Conservation (phyloP, 1,140 invertebrate genomes). For the Scaptomyza pallida region DNA sequence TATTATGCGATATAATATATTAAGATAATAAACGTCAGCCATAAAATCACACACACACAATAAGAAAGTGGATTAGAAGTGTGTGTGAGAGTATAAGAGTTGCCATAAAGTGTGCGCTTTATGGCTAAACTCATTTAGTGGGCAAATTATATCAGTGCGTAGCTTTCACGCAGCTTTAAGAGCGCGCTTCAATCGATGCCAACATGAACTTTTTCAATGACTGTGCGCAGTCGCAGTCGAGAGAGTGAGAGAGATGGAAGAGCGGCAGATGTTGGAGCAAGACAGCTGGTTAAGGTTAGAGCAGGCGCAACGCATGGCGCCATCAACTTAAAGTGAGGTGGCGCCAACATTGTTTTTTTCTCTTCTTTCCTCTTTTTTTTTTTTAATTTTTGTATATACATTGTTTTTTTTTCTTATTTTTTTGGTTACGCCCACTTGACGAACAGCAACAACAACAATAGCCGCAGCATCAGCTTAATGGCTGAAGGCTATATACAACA, state of each 20-base stretch:
- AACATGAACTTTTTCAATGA: conserved; percentile 37
- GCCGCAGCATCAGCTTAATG: conserved; percentile 46
- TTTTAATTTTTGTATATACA: conserved; percentile 32
- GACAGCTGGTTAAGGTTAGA: conserved; percentile 48
- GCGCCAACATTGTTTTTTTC: conserved; percentile 73
- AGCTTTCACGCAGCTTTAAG: conserved; percentile 37
- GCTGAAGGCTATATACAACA: conserved; percentile 39
- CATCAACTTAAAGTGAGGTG: conserved; percentile 71
- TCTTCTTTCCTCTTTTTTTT: conserved; percentile 38
- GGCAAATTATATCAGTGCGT: conserved; percentile 29
- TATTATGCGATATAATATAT: conserved; percentile 55
- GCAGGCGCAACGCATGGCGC: conserved; percentile 62
- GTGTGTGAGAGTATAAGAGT: conserved; percentile 2
- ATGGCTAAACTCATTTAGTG: conserved; percentile 42
- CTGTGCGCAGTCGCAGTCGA: conserved; percentile 39
- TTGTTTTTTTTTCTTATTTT: conserved; percentile 53
- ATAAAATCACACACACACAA: conserved; percentile 52
- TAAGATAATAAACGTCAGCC: conserved; percentile 64
- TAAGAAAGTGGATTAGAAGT: conserved; percentile 4
- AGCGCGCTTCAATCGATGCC: conserved; percentile 41
- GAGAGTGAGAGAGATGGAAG: conserved; percentile 2
- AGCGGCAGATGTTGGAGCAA: conserved; percentile 1
- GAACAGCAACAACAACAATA: conserved; percentile 36
- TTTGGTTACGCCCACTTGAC: conserved; percentile 81
- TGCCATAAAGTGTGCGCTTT: conserved; percentile 57